phyloP scores from a whole-genome alignment of 2,888 invertebrate genomes.

The Mycalesis mineus region DNA sequence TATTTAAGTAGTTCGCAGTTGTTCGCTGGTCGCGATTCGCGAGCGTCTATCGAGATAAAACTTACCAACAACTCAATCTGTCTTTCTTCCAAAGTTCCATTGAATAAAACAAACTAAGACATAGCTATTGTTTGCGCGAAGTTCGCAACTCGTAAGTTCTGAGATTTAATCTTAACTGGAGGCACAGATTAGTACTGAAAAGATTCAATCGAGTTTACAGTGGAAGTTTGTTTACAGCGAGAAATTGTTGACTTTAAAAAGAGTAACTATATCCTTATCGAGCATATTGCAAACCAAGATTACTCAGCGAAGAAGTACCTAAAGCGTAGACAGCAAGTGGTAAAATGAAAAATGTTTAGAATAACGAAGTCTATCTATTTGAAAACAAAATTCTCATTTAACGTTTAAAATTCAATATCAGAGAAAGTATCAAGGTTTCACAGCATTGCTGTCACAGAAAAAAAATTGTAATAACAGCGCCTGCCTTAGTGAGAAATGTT shows the following conservation, averaged over 20 bases:
- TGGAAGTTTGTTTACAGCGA: not conserved
- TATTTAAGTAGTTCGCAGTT: constrained; percentile 1
- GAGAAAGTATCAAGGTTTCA: too few relatives aligned
- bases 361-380: too few relatives aligned
- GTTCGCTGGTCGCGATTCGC: not conserved
- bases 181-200: not conserved
- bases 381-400: too few relatives aligned
- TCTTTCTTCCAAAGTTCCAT: constrained; percentile 10
- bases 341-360: too few relatives aligned
- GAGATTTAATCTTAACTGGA: constrained; percentile 6
- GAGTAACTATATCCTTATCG: too few relatives aligned
- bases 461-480: too few relatives aligned
- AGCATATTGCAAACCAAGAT: too few relatives aligned
- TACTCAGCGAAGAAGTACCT: too few relatives aligned
- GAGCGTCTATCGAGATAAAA: constrained; percentile 5
- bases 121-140: constrained; percentile 3
- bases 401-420: too few relatives aligned
- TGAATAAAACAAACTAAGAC: constrained; percentile 9
- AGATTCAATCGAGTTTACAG: not conserved
- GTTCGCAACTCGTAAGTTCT: constrained; percentile 4
- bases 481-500: too few relatives aligned
- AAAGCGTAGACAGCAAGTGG: too few relatives aligned
- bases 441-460: too few relatives aligned
- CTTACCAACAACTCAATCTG: constrained; percentile 11
- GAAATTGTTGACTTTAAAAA: not conserved